phyloP scores from a whole-genome alignment of 1,140 invertebrate species.

The Neotoxoptera formosana region DNA sequence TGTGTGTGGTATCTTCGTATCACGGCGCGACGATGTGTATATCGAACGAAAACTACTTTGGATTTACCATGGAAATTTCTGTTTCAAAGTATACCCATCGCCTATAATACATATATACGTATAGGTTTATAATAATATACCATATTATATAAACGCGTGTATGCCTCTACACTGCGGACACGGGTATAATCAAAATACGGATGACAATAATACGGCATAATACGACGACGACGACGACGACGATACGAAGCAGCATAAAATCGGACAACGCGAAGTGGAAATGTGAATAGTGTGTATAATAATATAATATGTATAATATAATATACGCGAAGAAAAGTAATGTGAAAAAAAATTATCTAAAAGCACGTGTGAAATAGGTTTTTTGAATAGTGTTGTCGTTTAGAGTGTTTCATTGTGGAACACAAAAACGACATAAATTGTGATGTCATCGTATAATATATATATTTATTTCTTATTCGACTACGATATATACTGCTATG shows the following conservation, averaged over 20 bases:
- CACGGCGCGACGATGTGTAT: neutral
- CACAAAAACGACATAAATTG: conserved; percentile 41
- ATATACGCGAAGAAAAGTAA: conserved; percentile 28
- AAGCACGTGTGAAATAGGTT: conserved; percentile 26
- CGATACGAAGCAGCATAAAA: neutral
- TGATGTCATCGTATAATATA: conserved; percentile 27
- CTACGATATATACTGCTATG: no score
- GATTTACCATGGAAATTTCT: neutral
- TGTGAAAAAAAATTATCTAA: neutral
- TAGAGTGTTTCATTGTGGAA: conserved; percentile 39
- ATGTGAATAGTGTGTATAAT: no score
- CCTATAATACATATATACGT: neutral
- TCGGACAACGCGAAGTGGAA: neutral
- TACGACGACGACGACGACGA: no score
- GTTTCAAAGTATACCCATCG: neutral
- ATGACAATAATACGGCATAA: neutral
- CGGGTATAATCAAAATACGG: neutral
- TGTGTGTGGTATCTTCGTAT: neutral
- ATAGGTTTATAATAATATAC: neutral
- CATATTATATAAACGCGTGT: neutral
- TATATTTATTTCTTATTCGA: conserved; percentile 16
- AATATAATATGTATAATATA: no score
- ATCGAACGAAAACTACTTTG: neutral
- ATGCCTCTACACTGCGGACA: neutral
- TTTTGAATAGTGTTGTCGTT: conserved; percentile 44